A percentile compares a stretch with the other conserved stretches of the same genome.
phyloP scores from a whole-genome alignment of 64 coral and sea anemone species.

The Acropora yongei region DNA sequence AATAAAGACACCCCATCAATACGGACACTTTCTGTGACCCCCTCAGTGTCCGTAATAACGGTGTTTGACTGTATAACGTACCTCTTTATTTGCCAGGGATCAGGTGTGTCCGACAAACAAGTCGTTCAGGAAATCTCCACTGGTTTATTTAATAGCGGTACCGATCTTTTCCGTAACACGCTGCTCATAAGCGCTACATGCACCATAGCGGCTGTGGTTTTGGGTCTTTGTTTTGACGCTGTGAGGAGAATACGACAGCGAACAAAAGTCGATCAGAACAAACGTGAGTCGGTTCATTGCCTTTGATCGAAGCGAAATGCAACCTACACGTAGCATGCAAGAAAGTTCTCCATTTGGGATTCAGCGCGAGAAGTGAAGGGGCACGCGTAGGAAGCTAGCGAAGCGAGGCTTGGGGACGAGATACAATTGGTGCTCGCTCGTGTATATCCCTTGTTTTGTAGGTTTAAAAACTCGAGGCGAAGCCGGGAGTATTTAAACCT shows the following conservation, averaged over 20 bases:
- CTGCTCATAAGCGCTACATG: neutral
- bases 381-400: neutral
- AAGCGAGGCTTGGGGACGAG: neutral
- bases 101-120: conserved; percentile 1
- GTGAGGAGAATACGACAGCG: neutral
- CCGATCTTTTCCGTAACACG: conserved; percentile 20
- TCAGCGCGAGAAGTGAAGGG: neutral
- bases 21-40: neutral
- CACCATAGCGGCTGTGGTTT: neutral
- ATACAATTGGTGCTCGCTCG: neutral
- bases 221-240: conserved; percentile 2
- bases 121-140: conserved; percentile 21
- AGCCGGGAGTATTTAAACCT: neutral
- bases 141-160: conserved; percentile 20
- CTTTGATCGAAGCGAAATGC: neutral
- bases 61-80: neutral
- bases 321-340: neutral
- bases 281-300: neutral
- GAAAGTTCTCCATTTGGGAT: neutral
- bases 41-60: too few relatives aligned
- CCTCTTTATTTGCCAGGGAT: neutral
- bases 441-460: neutral
- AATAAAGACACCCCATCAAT: neutral
- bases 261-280: neutral
- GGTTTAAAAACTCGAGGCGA: neutral